Percentiles rank a stretch among this genome's conserved stretches.
Evolutionary conservation across 2,888 invertebrate genomes (phyloP).

Genomic region (Pterobdella sp.): DNA sequence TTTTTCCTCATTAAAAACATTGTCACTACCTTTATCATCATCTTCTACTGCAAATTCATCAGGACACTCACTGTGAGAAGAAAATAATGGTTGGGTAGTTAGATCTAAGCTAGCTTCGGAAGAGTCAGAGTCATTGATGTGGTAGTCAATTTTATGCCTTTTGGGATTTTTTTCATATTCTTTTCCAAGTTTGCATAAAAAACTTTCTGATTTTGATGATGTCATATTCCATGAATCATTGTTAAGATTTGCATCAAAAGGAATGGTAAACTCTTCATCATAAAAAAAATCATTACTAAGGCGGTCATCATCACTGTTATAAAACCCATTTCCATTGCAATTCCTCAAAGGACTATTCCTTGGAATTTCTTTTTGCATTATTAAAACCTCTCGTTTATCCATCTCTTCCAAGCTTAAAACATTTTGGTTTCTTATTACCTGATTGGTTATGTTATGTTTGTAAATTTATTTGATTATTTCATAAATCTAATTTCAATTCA

Average conservation of each 20-base stretch:
- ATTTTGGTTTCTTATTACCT: slow-evolving; percentile 10
- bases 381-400: slow-evolving; percentile 1
- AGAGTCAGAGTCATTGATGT: slow-evolving; percentile 31
- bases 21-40: background rate
- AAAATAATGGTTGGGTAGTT: slow-evolving; percentile 35
- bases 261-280: slow-evolving; percentile 48
- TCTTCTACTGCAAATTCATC: slow-evolving; percentile 23
- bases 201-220: slow-evolving; percentile 37
- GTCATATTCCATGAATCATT: slow-evolving; percentile 23
- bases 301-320: slow-evolving; percentile 41
- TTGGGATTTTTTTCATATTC: slow-evolving; percentile 11
- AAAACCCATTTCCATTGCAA: slow-evolving; percentile 6
- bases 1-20: background rate
- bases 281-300: slow-evolving; percentile 49
- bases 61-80: slow-evolving; percentile 29
- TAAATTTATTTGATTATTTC: no score
- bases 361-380: background rate
- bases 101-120: slow-evolving; percentile 35
- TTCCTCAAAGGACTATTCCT: slow-evolving; percentile 6
- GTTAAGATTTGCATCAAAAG: slow-evolving; percentile 37
- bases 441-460: no score
- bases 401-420: background rate
- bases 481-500: background rate
- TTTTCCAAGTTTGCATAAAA: slow-evolving; percentile 35
- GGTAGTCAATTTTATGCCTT: slow-evolving; percentile 31